Evolutionary conservation across 2,797 vertebrate genomes (phyloP).

Genomic region (Phyllotis vaccarum): DNA sequence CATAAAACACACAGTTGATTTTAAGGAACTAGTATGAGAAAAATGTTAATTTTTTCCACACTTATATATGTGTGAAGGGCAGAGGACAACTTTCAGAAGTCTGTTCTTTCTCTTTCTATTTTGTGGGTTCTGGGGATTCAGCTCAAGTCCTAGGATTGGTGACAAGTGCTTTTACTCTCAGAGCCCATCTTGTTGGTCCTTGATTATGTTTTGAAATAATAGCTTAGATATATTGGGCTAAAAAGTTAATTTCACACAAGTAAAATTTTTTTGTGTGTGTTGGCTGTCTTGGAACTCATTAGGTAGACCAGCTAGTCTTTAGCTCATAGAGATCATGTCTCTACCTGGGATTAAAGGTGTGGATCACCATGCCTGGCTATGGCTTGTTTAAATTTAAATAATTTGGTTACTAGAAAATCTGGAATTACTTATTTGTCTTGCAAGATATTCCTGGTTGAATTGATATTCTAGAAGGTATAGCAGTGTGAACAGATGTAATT

Average conservation of each 20-base stretch:
- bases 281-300: not conserved
- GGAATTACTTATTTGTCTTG: not conserved
- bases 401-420: slow-evolving; percentile 20
- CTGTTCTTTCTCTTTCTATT: not conserved
- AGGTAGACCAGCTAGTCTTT: not conserved
- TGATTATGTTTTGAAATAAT: slow-evolving; percentile 16
- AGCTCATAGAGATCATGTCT: not conserved
- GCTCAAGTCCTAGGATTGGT: not conserved
- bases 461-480: not conserved
- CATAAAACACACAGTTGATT: not conserved
- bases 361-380: not conserved
- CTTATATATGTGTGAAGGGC: not conserved
- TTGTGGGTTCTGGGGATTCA: not conserved
- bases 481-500: not conserved
- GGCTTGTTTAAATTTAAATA: slow-evolving; percentile 23
- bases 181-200: not conserved
- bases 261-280: not conserved
- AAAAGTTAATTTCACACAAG: slow-evolving; percentile 7
- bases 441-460: not conserved
- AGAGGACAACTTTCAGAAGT: not conserved
- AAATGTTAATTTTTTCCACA: not conserved
- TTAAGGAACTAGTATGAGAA: slow-evolving; percentile 3
- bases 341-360: not conserved
- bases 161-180: not conserved
- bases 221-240: slow-evolving; percentile 3